Evolutionary conservation across 2,888 invertebrate species (phyloP), one percentile per base, ranked within the genome.

Genomic region (Piscicola geometra): DNA sequence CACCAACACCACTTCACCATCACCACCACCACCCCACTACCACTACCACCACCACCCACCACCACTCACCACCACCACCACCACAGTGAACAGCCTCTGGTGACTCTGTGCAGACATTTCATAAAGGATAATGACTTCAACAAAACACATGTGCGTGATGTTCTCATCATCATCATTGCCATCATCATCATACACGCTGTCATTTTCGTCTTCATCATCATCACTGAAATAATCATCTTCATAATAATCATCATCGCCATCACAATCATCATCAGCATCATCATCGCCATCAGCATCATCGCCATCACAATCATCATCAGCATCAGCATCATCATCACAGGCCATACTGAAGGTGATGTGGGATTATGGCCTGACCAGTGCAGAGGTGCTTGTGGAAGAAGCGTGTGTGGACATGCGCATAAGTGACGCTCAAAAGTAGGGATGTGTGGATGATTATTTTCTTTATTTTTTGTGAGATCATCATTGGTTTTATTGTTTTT

Each of bases 341-440:
- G 60, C 60, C 3, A 56, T 56, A 25, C n/a, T 56, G 60, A 56
- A 56, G 60, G 21, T 56, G 60, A 56, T 56, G 60, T 18, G n/a
- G 25, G 60, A 56, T 3, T 56, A 56, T 56, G 60, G 60, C 3
- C 25, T 56, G 5, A 3, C 60, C 5, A 25, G 60, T 21, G n/a
- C 60, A 56, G 12, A 56, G 9, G 21, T 3, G 15, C 60, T 56
- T 9, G 60, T 56, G n/a, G 12, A 56, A 5, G n/a, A 9, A 3
- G 60, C 60, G 5, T 56, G 60, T 25, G 25, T 5, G n/a, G 60
- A 25, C 25, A 56, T 56, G 60, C 9, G 21, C 60, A 56, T 56
- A 5, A 56, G 25, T 21, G 60, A 56, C 21, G 60, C 60, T 56
- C n/a, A 56, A 56, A 56, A 56, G 60, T 56, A 41, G 41, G 41